Conservation (phyloP, 2,113 vertebrate species). For the Nibea coibor region DNA sequence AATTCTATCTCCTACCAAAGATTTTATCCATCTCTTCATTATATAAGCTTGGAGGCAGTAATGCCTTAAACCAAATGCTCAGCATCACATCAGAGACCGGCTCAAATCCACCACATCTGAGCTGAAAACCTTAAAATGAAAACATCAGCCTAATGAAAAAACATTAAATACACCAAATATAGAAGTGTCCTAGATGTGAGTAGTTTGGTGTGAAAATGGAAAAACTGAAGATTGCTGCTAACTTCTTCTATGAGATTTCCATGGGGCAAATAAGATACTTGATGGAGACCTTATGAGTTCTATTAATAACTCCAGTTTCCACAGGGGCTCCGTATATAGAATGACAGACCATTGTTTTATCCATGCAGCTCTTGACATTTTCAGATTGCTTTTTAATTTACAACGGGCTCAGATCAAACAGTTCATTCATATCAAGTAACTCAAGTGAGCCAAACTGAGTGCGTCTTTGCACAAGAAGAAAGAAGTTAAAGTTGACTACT, state of each 20-base stretch:
- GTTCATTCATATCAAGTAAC: conserved; percentile 48
- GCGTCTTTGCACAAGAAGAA: conserved; percentile 31
- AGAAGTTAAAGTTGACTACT: conserved; percentile 38
- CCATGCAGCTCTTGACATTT: conserved; percentile 25
- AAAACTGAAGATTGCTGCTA: conserved; percentile 20
- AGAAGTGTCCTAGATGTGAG: conserved; percentile 10
- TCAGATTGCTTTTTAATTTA: conserved; percentile 48
- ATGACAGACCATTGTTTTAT: conserved; percentile 50
- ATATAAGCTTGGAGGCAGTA: conserved; percentile 29
- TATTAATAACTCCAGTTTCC: conserved; percentile 51
- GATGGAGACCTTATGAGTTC: conserved; percentile 34
- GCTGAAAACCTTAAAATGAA: conserved; percentile 18
- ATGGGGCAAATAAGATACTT: conserved; percentile 13
- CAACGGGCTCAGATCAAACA: conserved; percentile 38
- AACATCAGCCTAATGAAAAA: conserved; percentile 30
- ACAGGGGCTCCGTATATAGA: conserved; percentile 12
- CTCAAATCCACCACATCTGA: conserved; percentile 33
- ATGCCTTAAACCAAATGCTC: conserved; percentile 51
- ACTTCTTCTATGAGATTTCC: conserved; percentile 24
- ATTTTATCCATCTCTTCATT: conserved; percentile 43
- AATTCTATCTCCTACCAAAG: conserved; percentile 30
- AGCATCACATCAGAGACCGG: conserved; percentile 35
- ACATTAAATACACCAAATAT: conserved; percentile 22
- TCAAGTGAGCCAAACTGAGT: conserved; percentile 22
- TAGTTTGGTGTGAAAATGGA: conserved; percentile 15